These are phyloP conservation scores for Thalassarche chlororhynchos DNA, from an alignment of 2,113 vertebrate genomes.

Conservation along the genomic window DNA sequence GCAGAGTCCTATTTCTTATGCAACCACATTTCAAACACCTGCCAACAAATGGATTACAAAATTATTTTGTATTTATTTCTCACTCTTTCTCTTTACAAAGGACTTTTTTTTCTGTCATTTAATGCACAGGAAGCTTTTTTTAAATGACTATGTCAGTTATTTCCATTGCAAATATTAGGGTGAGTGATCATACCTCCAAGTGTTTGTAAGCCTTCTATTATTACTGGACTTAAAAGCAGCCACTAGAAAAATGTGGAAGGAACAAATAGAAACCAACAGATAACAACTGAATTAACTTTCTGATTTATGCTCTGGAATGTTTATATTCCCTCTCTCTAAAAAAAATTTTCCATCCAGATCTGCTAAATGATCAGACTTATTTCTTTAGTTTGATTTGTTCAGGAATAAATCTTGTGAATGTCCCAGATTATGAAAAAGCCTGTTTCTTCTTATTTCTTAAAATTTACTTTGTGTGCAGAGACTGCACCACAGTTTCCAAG, in stretches of 20 bases:
- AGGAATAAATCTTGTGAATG: background rate
- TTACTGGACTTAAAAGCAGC: background rate
- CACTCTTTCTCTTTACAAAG: background rate
- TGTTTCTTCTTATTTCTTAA: conserved; percentile 5
- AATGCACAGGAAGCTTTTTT: background rate
- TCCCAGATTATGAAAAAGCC: conserved; percentile 16
- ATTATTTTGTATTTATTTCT: background rate
- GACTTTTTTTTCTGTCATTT: background rate
- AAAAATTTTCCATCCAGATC: background rate
- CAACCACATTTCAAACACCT: background rate
- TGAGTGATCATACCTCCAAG: background rate
- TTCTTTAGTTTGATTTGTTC: conserved; percentile 56
- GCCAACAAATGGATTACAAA: background rate
- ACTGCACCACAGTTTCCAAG: conserved; percentile 28
- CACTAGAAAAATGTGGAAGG: background rate
- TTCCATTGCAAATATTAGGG: background rate
- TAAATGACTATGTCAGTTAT: background rate
- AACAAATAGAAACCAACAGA: background rate
- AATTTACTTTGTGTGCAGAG: conserved; percentile 19
- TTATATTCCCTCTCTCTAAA: background rate
- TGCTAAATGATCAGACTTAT: background rate
- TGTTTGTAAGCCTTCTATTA: background rate
- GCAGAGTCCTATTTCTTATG: background rate
- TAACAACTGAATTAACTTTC: background rate
- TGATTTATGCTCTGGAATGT: background rate